Evolutionary conservation across 2,113 vertebrate species (phyloP).

Genomic region (Vimba vimba): DNA sequence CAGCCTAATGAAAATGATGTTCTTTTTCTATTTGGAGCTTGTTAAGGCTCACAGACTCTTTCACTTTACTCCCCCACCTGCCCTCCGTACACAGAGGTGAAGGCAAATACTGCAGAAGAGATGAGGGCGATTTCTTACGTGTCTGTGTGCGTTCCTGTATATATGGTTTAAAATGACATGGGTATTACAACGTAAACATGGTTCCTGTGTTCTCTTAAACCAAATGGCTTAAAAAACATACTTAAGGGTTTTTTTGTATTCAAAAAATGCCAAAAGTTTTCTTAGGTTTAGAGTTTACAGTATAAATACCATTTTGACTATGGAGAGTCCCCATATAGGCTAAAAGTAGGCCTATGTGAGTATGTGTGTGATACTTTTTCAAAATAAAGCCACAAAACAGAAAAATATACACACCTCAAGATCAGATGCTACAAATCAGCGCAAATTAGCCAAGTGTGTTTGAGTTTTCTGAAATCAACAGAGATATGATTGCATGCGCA

Average conservation of each 20-base stretch:
- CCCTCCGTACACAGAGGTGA: conserved; percentile 73
- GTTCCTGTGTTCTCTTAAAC: no score
- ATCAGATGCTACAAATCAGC: not conserved
- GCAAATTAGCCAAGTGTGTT: not conserved
- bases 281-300: no score
- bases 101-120: conserved; percentile 80
- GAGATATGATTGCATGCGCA: not conserved
- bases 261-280: no score
- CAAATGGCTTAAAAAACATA: no score
- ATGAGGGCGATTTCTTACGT: conserved; percentile 2
- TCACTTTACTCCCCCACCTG: conserved; percentile 79
- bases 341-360: no score
- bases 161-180: no score
- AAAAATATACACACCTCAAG: not conserved
- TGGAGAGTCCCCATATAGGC: no score
- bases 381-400: not conserved
- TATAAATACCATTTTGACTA: no score
- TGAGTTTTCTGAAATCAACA: not conserved
- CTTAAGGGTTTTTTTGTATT: no score
- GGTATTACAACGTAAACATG: no score
- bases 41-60: conserved; percentile 90
- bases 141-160: not conserved
- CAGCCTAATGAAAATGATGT: conserved; percentile 99
- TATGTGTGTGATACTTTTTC: conserved; percentile 58
- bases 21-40: conserved; percentile 99